phyloP scores from a whole-genome alignment of 2,888 invertebrate genomes.

The Hipparchia semele region DNA sequence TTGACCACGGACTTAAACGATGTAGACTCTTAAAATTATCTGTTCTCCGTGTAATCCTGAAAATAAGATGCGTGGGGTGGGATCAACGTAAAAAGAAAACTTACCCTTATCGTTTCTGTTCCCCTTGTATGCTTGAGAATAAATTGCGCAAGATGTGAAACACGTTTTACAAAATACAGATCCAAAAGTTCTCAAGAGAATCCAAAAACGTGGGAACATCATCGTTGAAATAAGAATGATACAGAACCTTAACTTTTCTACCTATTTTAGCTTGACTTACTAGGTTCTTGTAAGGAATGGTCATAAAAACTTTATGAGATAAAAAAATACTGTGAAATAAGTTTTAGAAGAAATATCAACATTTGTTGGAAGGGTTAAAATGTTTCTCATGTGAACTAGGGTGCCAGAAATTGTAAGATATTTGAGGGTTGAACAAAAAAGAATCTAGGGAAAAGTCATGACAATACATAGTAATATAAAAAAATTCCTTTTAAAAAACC shows the following conservation, averaged over 20 bases:
- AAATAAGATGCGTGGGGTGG: conserved; percentile 6
- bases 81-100: background rate
- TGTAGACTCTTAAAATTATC: background rate
- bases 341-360: background rate
- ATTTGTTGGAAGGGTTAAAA: conserved; percentile 4
- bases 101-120: conserved; percentile 4
- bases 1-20: too few relatives aligned
- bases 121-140: conserved; percentile 19
- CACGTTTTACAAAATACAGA: background rate
- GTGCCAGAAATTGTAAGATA: conserved; percentile 13
- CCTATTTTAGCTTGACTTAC: too few relatives aligned
- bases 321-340: too few relatives aligned
- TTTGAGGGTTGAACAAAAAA: background rate
- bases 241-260: too few relatives aligned
- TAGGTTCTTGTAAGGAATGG: too few relatives aligned
- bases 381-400: conserved; percentile 8
- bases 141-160: conserved; percentile 1
- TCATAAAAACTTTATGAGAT: too few relatives aligned
- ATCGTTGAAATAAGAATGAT: too few relatives aligned
- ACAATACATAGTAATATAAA: too few relatives aligned
- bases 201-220: background rate
- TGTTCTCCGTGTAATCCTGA: conserved; percentile 13
- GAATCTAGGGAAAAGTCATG: background rate
- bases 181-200: background rate
- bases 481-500: too few relatives aligned